Evolutionary conservation across 2,113 vertebrate genomes (phyloP).

Genomic region (Agelaius tricolor): DNA sequence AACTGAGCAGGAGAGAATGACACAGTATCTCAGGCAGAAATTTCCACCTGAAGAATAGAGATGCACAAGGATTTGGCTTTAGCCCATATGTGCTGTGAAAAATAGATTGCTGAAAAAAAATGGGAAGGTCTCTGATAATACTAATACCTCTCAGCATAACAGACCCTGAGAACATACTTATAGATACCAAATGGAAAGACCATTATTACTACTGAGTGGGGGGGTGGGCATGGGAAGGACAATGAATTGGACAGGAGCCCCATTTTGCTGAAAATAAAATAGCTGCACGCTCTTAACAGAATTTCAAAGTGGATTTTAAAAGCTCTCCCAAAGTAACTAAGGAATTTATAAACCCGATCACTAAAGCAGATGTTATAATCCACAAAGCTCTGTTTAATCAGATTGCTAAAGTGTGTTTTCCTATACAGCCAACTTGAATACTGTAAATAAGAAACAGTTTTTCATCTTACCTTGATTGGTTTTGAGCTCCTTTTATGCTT

Average conservation of each 20-base stretch:
- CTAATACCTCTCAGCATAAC: neutral
- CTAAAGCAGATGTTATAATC: slow-evolving; percentile 13
- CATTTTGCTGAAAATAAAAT: neutral
- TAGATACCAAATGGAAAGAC: neutral
- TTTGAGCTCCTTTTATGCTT: slow-evolving; percentile 96
- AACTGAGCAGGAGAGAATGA: neutral
- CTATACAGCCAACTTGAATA: neutral
- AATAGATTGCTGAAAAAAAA: neutral
- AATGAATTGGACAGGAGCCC: fast-evolving
- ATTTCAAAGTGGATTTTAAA: slow-evolving; percentile 14
- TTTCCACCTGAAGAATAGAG: neutral
- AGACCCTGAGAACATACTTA: neutral
- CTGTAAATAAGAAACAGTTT: neutral
- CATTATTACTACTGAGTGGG: neutral
- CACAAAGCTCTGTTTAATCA: slow-evolving; percentile 13
- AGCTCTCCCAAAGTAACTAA: neutral
- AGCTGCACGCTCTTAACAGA: neutral
- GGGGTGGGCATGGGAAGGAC: fast-evolving
- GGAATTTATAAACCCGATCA: neutral
- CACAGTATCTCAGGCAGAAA: neutral
- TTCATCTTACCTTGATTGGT: slow-evolving; percentile 88
- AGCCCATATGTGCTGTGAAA: neutral
- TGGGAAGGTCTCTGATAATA: neutral
- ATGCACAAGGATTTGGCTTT: neutral
- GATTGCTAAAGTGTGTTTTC: neutral